Percentiles rank a stretch among this genome's conserved stretches.
These are phyloP conservation scores for Misgurnus mizolepis DNA, from an alignment of 2,113 vertebrate species.

Conservation along the genomic window DNA sequence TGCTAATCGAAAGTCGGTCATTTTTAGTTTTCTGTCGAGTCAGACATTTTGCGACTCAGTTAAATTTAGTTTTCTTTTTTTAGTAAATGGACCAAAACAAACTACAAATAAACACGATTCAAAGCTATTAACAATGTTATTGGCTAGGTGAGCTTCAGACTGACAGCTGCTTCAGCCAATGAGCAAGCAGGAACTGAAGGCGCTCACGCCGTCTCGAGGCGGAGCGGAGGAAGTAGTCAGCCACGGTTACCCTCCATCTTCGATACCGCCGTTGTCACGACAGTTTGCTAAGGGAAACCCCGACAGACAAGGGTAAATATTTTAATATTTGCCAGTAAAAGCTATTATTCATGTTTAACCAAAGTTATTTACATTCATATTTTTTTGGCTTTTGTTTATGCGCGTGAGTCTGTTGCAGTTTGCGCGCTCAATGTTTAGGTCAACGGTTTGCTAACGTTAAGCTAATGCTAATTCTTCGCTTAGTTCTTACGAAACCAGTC, in stretches of 20 bases:
- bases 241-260: slow-evolving; percentile 55
- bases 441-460: not conserved
- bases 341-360: no score
- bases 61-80: no score
- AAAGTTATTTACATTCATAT: not conserved
- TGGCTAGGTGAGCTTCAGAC: not conserved
- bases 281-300: slow-evolving; percentile 28
- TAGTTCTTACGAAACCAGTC: not conserved
- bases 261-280: slow-evolving; percentile 23
- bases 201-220: not conserved
- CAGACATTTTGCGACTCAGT: no score
- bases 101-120: not conserved
- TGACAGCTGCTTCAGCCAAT: slow-evolving; percentile 41
- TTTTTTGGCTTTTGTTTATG: not conserved
- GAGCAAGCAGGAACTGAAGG: not conserved
- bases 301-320: slow-evolving; percentile 38
- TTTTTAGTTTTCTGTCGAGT: no score
- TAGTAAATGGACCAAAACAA: not conserved
- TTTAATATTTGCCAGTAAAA: not conserved
- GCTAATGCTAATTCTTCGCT: slow-evolving; percentile 4
- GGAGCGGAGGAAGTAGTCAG: slow-evolving; percentile 36
- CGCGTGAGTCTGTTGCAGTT: not conserved
- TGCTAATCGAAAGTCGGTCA: no score
- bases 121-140: not conserved
- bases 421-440: not conserved